Evolutionary conservation across 2,888 invertebrate species (phyloP), one percentile per base, ranked within the genome.

Genomic region (Strigamia maritima): DNA sequence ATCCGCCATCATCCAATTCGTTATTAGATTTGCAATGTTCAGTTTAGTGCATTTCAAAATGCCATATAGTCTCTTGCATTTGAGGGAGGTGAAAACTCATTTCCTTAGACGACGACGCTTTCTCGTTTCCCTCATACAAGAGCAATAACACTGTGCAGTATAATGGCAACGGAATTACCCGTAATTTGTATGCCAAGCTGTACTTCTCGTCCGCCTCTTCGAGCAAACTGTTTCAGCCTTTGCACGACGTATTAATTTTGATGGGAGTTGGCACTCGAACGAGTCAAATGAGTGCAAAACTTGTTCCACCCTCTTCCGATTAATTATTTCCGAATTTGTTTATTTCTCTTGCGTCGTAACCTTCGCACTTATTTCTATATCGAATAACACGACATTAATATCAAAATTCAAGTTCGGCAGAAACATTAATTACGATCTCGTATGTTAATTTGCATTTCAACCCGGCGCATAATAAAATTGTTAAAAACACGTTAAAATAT

Each of bases 61-160:
- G 26, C 70, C 26, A 70, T n/a, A 65, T n/a, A n/a, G n/a, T n/a
- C 24, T 65, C 60, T 65, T 44, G 44, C 44, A 44, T 70, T 70
- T 70, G 70, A 70, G 70, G 70, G 70, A 70, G 70, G 70, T 70
- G 70, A 70, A 70, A 70, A 70, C 70, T 70, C 70, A 70, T 70
- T 70, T 70, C 70, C 70, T 70, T 70, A 70, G 70, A 70, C 28
- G 70, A 70, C 70, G 70, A 70, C 70, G 70, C 26, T 70, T 70
- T 70, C 70, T 70, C 70, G 70, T 70, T 70, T 26, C 70, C 60
- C 24, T 26, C 70, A 70, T 70, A 70, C 70, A 70, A 70, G 16
- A 70, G 70, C 70, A 70, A 70, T 70, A 70, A 70, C 70, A 70
- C 26, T 70, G 28, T 70, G 70, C 70, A 70, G 70, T 70, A 70